Conservation (phyloP, 2,888 invertebrate genomes). For the Sclerodermus sp. region DNA sequence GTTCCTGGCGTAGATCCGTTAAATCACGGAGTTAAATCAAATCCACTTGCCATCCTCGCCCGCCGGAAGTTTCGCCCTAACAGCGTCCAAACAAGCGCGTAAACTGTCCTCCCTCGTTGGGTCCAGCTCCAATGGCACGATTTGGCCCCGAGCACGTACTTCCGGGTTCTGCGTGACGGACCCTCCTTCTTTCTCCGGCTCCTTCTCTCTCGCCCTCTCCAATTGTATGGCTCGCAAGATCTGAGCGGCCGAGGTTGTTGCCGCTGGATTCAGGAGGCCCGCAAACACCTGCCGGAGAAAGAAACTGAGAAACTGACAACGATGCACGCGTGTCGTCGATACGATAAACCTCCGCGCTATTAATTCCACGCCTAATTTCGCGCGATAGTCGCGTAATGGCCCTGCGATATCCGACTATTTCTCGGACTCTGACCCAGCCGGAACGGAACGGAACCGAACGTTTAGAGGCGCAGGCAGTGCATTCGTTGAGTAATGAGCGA, state of each 20-base stretch:
- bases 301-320: no score
- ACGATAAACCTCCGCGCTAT: no score
- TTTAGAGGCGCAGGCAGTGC: no score
- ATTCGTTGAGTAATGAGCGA: no score
- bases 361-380: no score
- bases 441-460: no score
- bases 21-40: not conserved
- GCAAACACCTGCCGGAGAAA: conserved; percentile 72
- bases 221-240: conserved; percentile 65
- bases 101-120: conserved; percentile 77
- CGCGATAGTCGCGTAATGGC: no score
- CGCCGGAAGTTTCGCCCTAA: conserved; percentile 78
- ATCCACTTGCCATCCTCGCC: conserved; percentile 72
- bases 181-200: conserved; percentile 55
- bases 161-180: conserved; percentile 51
- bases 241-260: conserved; percentile 64
- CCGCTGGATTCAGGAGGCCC: conserved; percentile 65
- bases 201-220: conserved; percentile 59
- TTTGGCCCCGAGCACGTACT: conserved; percentile 58
- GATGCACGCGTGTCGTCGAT: no score
- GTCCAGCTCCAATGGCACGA: conserved; percentile 75
- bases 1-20: no score
- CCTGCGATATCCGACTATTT: no score
- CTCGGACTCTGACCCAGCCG: no score
- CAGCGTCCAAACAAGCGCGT: conserved; percentile 76